Base-by-base conservation (phyloP, 2,113 vertebrate genomes). In the Lota lota region DNA sequence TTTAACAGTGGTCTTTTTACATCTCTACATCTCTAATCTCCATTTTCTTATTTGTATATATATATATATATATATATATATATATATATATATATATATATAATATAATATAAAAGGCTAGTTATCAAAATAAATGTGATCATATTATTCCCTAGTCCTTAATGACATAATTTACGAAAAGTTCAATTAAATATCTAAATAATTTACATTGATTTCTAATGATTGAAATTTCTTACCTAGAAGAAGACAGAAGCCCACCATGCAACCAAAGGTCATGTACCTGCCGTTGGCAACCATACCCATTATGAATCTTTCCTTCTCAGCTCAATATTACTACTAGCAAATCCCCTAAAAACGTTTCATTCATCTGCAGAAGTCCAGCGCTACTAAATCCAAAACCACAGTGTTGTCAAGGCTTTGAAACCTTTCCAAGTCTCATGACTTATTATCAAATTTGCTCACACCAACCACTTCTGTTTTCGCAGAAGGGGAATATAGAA, bases 341-440 rank as follows among this genome's bases (percentile, higher is more conserved):
- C 10, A n/a, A 18, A 18, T 18, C 53, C 53, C 53, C 10, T 10
- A n/a, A 18, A 62, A 69, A 18, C 24, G 53, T 60, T 72, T 15
- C 1, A 60, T 70, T 69, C 76, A 79, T 69, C 80, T 67, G 56
- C 75, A 60, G 10, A 65, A 15, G 15, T 2, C 11, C 11, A 1
- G 5, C 63, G 69, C 76, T 76, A 64, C n/a, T 59, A 59, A 56
- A 74, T 73, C 16, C 3, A 72, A 64, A 47, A 71, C 72, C 67
- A 8, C 72, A 70, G 36, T 50, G 40, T 50, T 51, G 64, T 71
- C 73, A 66, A 66, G 63, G 69, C 67, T 79, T 80, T 85, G 71
- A 87, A 78, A 77, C 72, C 11, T 50, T 77, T 82, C 71, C 69
- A 80, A 11, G 73, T 90, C 84, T 86, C 83, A 87, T 86, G 88